Evolutionary conservation across 1,140 invertebrate species (phyloP).

Genomic region (Anadara kagoshimensis): DNA sequence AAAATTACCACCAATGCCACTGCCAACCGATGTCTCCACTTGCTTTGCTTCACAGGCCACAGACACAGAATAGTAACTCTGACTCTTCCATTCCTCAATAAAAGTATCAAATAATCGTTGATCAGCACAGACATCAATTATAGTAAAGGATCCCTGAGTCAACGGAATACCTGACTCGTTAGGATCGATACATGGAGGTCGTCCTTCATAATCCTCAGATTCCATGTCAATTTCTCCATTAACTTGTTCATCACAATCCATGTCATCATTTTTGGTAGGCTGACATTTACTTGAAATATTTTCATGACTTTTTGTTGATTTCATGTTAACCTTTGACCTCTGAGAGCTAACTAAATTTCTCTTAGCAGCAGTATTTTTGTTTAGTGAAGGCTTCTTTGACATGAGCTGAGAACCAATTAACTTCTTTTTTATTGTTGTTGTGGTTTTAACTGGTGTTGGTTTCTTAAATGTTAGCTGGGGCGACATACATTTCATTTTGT

Average conservation of each 20-base stretch:
- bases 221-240: constrained; percentile 13
- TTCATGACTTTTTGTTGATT: neutral
- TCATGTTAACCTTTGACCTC: no score
- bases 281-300: neutral
- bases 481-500: neutral
- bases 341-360: no score
- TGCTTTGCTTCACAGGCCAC: constrained; percentile 70
- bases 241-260: constrained; percentile 7
- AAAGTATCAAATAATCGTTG: constrained; percentile 70
- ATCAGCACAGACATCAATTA: constrained; percentile 73
- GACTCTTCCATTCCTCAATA: constrained; percentile 68
- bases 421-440: no score
- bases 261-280: neutral
- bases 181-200: constrained; percentile 41
- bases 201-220: constrained; percentile 25
- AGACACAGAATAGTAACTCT: constrained; percentile 64
- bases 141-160: constrained; percentile 65
- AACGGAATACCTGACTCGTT: constrained; percentile 36
- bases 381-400: no score
- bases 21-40: constrained; percentile 18
- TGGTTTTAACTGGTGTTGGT: constrained; percentile 10
- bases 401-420: no score
- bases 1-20: constrained; percentile 62
- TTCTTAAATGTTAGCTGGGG: constrained; percentile 3
- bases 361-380: no score